A percentile compares a stretch with the other conserved stretches of the same genome.
Evolutionary conservation across 2,797 vertebrate genomes (phyloP).

Genomic region (Tadarida brasiliensis): DNA sequence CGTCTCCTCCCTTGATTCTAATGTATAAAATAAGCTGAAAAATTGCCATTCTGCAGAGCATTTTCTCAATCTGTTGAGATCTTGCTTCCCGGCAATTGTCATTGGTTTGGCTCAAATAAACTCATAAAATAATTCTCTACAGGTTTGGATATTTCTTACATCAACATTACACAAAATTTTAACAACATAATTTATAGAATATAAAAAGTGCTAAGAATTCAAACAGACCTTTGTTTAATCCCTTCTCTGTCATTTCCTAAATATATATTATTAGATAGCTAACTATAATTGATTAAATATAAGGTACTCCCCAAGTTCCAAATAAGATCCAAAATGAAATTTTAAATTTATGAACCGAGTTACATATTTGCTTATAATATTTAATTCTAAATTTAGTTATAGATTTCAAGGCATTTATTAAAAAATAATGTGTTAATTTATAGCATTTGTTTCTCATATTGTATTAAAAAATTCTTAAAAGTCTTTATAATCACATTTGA

Average conservation of each 20-base stretch:
- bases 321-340: background rate
- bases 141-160: background rate
- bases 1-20: background rate
- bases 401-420: conserved; percentile 5
- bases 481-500: background rate
- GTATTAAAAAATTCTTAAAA: background rate
- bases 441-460: background rate
- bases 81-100: background rate
- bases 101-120: background rate
- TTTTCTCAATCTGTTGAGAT: background rate
- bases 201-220: background rate
- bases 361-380: background rate
- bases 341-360: background rate
- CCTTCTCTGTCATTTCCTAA: background rate
- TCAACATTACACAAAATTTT: background rate
- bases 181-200: background rate
- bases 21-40: background rate
- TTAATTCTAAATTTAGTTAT: background rate
- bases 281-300: background rate
- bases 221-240: background rate
- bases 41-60: background rate
- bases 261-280: background rate
- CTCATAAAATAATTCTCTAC: background rate
- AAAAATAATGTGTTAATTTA: background rate
- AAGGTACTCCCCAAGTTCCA: background rate